Percentiles rank a stretch among this genome's conserved stretches.
Evolutionary conservation across 2,113 vertebrate species (phyloP).

Genomic region (Neolamprologus caudopunctatus): DNA sequence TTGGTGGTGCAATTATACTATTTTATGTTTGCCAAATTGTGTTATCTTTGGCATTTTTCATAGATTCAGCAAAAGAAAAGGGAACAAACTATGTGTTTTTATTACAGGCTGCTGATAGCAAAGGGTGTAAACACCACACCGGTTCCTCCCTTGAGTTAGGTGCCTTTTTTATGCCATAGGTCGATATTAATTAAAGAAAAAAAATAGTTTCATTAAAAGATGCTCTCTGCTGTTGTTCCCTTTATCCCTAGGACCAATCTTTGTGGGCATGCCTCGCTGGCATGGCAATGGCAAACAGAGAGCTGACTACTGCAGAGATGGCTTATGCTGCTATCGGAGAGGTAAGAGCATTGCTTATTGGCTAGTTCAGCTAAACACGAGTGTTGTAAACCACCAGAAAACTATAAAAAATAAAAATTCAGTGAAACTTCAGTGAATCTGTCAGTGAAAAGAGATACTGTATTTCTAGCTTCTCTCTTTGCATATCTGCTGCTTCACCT

Average conservation of each 20-base stretch:
- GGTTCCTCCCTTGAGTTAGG: not conserved
- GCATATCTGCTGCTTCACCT: not conserved
- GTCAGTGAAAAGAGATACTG: not conserved
- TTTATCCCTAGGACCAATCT: conserved; percentile 76
- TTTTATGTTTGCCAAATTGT: not conserved
- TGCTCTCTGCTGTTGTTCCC: not conserved
- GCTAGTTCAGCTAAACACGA: not conserved
- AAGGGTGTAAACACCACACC: not conserved
- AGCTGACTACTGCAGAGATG: conserved; percentile 86
- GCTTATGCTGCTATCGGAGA: conserved; percentile 89
- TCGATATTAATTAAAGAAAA: not conserved
- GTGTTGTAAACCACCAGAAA: not conserved
- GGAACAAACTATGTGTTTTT: not conserved
- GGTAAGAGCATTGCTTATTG: conserved; percentile 61
- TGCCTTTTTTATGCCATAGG: not conserved
- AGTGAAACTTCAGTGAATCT: not conserved
- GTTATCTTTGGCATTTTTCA: not conserved
- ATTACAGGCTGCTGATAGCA: not conserved
- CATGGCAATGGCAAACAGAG: conserved; percentile 86
- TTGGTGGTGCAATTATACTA: not conserved
- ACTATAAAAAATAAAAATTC: not conserved
- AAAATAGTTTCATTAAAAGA: not conserved
- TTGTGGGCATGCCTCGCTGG: conserved; percentile 95
- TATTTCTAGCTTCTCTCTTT: not conserved
- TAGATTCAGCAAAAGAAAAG: not conserved